phyloP scores from a whole-genome alignment of 30 jellyfish, hydroid and myxozoan species.

The Aurelia sp. region DNA sequence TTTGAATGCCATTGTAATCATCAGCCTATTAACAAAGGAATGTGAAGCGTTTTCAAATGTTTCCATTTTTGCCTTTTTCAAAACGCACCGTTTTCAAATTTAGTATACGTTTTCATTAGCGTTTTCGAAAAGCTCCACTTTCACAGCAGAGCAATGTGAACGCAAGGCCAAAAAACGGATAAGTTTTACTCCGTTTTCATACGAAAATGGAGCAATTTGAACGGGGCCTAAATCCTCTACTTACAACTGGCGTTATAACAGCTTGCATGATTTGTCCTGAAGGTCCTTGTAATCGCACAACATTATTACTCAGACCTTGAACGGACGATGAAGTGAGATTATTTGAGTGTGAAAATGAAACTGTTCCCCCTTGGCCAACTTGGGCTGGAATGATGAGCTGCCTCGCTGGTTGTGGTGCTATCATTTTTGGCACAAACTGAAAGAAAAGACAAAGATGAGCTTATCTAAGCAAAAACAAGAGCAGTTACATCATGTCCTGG shows the following conservation, averaged over 20 bases:
- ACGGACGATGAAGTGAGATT: conserved; percentile 20
- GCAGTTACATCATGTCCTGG: too few species aligned
- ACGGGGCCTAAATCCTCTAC: background rate
- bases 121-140: too few species aligned
- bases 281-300: conserved; percentile 58
- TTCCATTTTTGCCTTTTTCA: too few species aligned
- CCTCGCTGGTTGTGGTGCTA: conserved; percentile 62
- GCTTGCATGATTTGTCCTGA: conserved; percentile 72
- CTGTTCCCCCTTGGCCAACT: conserved; percentile 34
- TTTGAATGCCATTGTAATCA: too few species aligned
- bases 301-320: conserved; percentile 36
- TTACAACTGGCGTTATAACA: conserved; percentile 60
- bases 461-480: background rate
- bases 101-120: too few species aligned
- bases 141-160: too few species aligned
- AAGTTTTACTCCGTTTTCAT: too few species aligned
- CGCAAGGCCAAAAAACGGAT: too few species aligned
- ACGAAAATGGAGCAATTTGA: too few species aligned
- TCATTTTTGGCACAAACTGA: conserved; percentile 41
- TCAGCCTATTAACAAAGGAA: too few species aligned
- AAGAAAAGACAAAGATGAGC: background rate
- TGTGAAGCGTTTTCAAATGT: too few species aligned
- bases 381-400: conserved; percentile 43
- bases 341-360: conserved; percentile 21
- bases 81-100: too few species aligned